These are phyloP conservation scores for Argya squamiceps DNA, from an alignment of 2,797 vertebrate species.

Conservation along the genomic window DNA sequence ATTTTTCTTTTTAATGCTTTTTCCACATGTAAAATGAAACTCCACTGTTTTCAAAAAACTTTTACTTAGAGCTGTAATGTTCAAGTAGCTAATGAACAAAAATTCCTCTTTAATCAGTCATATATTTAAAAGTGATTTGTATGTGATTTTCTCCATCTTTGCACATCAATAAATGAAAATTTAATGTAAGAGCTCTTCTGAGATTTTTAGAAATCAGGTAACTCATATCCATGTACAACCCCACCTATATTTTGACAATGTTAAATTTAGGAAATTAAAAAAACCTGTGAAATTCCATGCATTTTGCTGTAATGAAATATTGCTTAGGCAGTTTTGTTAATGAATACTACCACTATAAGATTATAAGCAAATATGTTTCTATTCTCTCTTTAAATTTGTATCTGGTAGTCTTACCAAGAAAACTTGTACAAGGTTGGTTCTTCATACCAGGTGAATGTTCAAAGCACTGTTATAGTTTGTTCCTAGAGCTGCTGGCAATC, in stretches of 20 bases:
- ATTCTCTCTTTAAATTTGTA: not conserved
- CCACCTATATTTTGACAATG: not conserved
- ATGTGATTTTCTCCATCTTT: not conserved
- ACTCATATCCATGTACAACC: not conserved
- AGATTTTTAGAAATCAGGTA: not conserved
- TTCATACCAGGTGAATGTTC: not conserved
- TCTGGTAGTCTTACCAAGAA: not conserved
- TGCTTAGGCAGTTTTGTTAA: not conserved
- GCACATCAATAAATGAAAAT: not conserved
- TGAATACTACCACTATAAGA: not conserved
- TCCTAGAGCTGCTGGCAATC: not conserved
- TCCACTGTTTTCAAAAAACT: too few species aligned
- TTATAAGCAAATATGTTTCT: not conserved
- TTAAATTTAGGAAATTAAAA: not conserved
- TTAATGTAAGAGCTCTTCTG: not conserved
- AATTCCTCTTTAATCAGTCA: not conserved
- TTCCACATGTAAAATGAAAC: not conserved
- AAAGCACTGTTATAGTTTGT: not conserved
- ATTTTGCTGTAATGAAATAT: not conserved
- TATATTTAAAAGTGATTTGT: not conserved
- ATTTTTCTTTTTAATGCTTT: not conserved
- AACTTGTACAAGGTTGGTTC: not conserved
- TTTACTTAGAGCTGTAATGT: not conserved
- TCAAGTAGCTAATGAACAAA: not conserved
- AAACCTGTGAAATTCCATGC: not conserved